Evolutionary conservation across 2,113 vertebrate species (phyloP), one percentile per base, ranked within the genome.

Genomic region (Globicephala melas): DNA sequence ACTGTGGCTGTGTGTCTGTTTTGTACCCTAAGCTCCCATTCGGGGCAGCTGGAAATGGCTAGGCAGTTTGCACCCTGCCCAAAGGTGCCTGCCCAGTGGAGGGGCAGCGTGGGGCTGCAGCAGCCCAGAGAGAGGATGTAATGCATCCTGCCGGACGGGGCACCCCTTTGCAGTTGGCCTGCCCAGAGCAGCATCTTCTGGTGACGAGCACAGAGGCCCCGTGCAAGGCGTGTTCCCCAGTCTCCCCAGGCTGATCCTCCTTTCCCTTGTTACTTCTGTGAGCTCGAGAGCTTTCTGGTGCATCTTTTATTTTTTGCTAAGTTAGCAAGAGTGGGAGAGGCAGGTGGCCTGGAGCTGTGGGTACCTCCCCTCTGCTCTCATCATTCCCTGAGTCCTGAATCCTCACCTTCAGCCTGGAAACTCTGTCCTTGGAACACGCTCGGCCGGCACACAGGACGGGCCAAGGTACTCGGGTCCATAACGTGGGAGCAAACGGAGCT

Each of bases 151-250:
- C 73, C 28, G 25, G 17, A 5, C 1, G 2, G 58, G 55, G 25
- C 0, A 0, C 50, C 58, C 36, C n/a, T 28, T 41, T 12, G 68
- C n/a, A 14, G 0, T 2, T 5, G 2, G 1, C 44, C 36, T 12
- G 5, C 50, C 36, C 25, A 50, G 50, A 44, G 71, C 36, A 8
- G 28, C 0, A 21, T 18, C 83, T 38, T 80, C 14, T 20, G n/a
- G 33, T 53, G 53, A 17, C 15, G 15, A 53, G 58, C 21, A 12
- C 26, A 20, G 41, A 60, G 47, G 50, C 44, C 21, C 63, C 3
- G 1, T 44, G 8, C 28, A 31, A 11, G 15, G 3, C 1, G 0
- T 10, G 3, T 47, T 7, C 41, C 88, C 38, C 33, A 11, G n/a
- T 50, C n/a, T 81, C 76, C 44, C 81, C n/a, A 12, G 11, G 53